Conservation (phyloP, 2,113 vertebrate genomes). For the Rhinichthys klamathensis region DNA sequence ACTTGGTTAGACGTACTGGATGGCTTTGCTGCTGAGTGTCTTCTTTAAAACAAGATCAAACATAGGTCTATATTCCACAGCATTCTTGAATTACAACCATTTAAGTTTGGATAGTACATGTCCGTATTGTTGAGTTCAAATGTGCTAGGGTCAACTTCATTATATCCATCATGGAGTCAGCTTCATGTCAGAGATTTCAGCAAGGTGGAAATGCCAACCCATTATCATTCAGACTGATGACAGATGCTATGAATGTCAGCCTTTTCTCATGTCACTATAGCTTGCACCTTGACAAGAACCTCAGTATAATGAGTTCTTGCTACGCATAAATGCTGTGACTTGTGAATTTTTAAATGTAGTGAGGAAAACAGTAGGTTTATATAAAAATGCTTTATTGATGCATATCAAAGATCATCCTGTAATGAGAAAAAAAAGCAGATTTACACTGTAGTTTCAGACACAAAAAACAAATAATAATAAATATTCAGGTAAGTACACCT, state of each 20-base stretch:
- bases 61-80: too few species aligned
- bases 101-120: too few species aligned
- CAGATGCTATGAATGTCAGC: not conserved
- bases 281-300: not conserved
- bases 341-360: not conserved
- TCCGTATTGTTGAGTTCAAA: not conserved
- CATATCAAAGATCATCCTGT: slow-evolving; percentile 7
- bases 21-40: too few species aligned
- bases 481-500: not conserved
- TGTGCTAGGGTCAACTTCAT: not conserved
- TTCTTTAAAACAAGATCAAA: too few species aligned
- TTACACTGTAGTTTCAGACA: not conserved
- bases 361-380: not conserved
- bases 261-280: not conserved
- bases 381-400: slow-evolving; percentile 16
- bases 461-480: not conserved
- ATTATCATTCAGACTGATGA: not conserved
- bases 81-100: too few species aligned
- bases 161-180: too few species aligned
- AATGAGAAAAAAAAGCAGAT: not conserved
- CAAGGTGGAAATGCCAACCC: not conserved
- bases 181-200: not conserved
- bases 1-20: too few species aligned
- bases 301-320: not conserved
- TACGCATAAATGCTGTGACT: not conserved